phyloP scores from a whole-genome alignment of 2,113 vertebrate species.

The Heterotis niloticus region DNA sequence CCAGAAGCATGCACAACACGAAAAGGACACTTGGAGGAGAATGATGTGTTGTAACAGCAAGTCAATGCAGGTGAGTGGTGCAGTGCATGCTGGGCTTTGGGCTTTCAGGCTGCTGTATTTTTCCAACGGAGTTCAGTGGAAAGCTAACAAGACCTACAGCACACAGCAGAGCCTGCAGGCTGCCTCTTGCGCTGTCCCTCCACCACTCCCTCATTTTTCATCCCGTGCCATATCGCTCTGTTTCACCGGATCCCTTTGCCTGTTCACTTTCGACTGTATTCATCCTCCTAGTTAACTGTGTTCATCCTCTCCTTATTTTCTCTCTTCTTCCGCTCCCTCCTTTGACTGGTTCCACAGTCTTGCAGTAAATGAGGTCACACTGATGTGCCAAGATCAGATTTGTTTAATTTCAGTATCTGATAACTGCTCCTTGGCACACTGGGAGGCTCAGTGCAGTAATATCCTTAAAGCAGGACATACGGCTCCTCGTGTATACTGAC shows the following conservation, averaged over 20 bases:
- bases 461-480: background rate
- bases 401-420: background rate
- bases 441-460: background rate
- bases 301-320: no score
- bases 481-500: no score
- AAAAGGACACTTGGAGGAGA: background rate
- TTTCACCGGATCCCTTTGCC: no score
- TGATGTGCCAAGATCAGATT: background rate
- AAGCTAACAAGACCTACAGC: background rate
- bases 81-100: background rate
- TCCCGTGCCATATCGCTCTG: no score
- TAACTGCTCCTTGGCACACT: background rate
- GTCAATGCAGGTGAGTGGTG: background rate
- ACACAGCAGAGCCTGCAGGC: background rate
- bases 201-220: no score
- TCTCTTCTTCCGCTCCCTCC: no score
- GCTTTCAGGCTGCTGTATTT: background rate
- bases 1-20: background rate
- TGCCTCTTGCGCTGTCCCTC: background rate
- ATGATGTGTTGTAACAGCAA: background rate
- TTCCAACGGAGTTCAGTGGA: background rate
- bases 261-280: no score
- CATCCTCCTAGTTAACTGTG: no score
- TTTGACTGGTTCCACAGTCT: background rate
- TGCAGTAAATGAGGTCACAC: background rate